Evolutionary conservation across 2,797 vertebrate species (phyloP), one percentile per base, ranked within the genome.

Genomic region (Glyptemys insculpta): DNA sequence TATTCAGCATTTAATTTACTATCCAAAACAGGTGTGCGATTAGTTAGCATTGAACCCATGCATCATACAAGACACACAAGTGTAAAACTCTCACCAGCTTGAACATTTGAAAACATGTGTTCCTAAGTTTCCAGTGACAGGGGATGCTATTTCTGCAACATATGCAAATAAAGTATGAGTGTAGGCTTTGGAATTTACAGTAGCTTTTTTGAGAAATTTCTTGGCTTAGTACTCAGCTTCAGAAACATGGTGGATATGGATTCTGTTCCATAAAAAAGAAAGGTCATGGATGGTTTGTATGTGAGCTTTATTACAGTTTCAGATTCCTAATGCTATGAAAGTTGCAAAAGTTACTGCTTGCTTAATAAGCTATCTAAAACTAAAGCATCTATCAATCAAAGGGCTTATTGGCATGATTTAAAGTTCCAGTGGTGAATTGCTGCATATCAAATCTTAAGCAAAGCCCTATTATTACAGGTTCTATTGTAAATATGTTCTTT

Each of bases 21-120:
- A 49, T 88, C 96, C 94, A 27, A 23, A 98, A 97, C 98, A 98
- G 98, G 98, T 98, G 98, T 96, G 97, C 90, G 92, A 78, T 21
- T 88, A 34, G 79, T 18, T 88, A 31, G 92, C 78, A 3, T 83
- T 53, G 94, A 96, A 94, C 9, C 94, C 88, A 86, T 0, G 50
- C 96, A 95, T 96, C 98, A 98, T 96, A 94, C 85, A 84, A 81
- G 62, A 92, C 81, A 93, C 94, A 81, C 83, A 18, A 12, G 14
- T 25, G 2, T 0, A 49, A 85, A 79, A 79, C 85, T 4, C 62
- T 72, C 91, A 83, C 80, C 86, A 85, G 68, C 86, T 29, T 5
- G 44, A 86, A 78, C 68, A 47, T 53, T 12, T 86, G 82, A 82
- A 96, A 92, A 37, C 65, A 72, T 44, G 88, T n/a, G 68, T 37